Percentiles rank a stretch among this genome's conserved stretches.
Evolutionary conservation across 2,113 vertebrate genomes (phyloP).

Genomic region (Sinocyclocheilus anophthalmus): DNA sequence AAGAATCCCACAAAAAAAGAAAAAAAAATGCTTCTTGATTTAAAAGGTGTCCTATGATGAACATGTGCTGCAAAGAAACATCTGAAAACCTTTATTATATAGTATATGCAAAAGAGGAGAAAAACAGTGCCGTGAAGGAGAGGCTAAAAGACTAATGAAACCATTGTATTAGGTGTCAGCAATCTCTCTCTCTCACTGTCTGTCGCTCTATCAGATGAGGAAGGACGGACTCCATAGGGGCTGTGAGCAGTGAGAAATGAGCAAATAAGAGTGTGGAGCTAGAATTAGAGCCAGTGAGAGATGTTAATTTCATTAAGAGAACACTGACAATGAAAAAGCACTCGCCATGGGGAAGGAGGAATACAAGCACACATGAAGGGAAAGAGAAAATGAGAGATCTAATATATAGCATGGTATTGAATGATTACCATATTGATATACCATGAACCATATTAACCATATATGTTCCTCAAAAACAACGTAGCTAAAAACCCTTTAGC

Average conservation of each 20-base stretch:
- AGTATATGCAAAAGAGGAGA: background rate
- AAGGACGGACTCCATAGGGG: conserved; percentile 60
- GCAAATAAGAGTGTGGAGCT: conserved; percentile 51
- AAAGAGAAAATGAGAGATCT: background rate
- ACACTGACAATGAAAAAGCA: conserved; percentile 58
- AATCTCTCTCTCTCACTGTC: background rate
- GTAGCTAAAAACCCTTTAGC: too few species aligned
- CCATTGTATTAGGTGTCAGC: conserved; percentile 50
- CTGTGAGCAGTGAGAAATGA: conserved; percentile 51
- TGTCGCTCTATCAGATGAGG: conserved; percentile 52
- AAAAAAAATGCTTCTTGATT: too few species aligned
- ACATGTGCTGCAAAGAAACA: too few species aligned
- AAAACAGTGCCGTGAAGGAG: background rate
- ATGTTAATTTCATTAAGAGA: conserved; percentile 66
- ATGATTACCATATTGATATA: background rate
- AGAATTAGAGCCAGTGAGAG: conserved; percentile 5
- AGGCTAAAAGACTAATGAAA: conserved; percentile 61
- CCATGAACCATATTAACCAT: background rate
- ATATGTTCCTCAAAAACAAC: too few species aligned
- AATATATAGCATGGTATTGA: background rate
- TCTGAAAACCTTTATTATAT: background rate
- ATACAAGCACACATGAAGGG: conserved; percentile 23
- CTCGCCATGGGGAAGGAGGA: conserved; percentile 19
- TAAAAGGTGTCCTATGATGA: too few species aligned
- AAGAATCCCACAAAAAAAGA: too few species aligned